Base-by-base conservation (phyloP, 1,140 invertebrate genomes). In the Danaus plexippus region DNA sequence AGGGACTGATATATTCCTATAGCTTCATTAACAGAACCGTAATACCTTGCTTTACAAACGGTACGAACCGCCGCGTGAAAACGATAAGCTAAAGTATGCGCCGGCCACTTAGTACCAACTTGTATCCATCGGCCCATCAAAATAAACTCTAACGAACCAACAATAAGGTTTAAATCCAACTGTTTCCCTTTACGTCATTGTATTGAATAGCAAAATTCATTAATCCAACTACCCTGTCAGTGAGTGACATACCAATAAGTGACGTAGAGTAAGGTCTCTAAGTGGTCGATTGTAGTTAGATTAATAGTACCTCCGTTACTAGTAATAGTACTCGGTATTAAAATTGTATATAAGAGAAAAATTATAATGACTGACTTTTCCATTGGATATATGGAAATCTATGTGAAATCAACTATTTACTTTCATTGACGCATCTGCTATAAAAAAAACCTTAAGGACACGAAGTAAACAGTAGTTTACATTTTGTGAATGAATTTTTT, bases 211-310 rank as follows among this genome's bases (percentile, higher is more conserved):
- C 58, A 47, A 60, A 61, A 54, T 67, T 65, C 63, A 67, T 67
- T 67, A 67, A 66, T 66, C 55, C 47, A 53, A 48, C 54, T 43
- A 52, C 56, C 55, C 57, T 47, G 65, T 61, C 64, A 63, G 52
- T 9, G 59, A 59, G 57, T 68, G 66, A 68, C 66, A 67, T 59
- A 59, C 52, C 59, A 64, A 65, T 64, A 64, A 68, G 63, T 68
- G 66, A 68, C 66, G 59, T 65, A 44, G 48, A 50, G 52, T 60
- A 60, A 52, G 52, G 58, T 47, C 58, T 52, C 52, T 60, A 60
- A 60, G 59, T 61, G 56, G 56, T 47, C 61, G 61, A 60, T 59
- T 59, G 64, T 51, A 53, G 52, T 42, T 57, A 66, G 60, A 66
- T 63, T 66, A 63, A 66, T 66, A 59, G 64, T 54, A 46, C 22